Evolutionary conservation across 1,140 invertebrate species (phyloP), one percentile per base, ranked within the genome.

Genomic region (Diorhabda elongata): DNA sequence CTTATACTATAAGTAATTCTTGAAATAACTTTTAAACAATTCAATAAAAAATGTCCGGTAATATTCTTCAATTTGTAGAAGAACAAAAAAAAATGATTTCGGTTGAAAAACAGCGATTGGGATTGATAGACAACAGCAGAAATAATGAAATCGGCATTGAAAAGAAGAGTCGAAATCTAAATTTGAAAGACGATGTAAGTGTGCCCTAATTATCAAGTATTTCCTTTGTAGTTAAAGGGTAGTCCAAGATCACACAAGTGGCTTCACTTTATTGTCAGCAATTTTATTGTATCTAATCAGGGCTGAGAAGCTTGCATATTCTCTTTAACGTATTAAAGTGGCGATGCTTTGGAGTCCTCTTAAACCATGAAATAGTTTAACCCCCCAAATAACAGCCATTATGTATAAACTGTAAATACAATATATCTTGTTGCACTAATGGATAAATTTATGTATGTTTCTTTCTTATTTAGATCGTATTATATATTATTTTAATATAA

Each of bases 81-180:
- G 61, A 64, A 56, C 62, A 69, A 47, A 69, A 64, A 58, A 8
- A 42, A 42, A 7, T 56, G 9, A 69, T 69, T 59, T 64, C 42
- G 4, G 52, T 64, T 5, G 68, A 69, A 5, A 69, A 69, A 26
- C 64, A 64, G 44, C 64, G 68, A 52, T 69, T 69, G 26, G 68
- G 64, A 56, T 5, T 65, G 9, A 42, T 52, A 3, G 47, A 52
- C n/a, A n/a, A 52, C 4, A 26, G 26, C 26, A 26, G 26, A 26
- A 26, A 26, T 26, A 26, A 26, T 26, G 26, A 26, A 26, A 26
- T 26, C 26, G 26, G 26, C 26, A 26, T 26, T 26, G 47, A 52
- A 8, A 52, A 52, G 2, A n/a, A 4, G 47, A 52, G n/a, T n/a
- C 6, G 3, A 8, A 52, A 52, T 3, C 47, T 52, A 8, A 52